Base-by-base conservation (phyloP, 2,888 invertebrate genomes). In the Drosophila monieri region DNA sequence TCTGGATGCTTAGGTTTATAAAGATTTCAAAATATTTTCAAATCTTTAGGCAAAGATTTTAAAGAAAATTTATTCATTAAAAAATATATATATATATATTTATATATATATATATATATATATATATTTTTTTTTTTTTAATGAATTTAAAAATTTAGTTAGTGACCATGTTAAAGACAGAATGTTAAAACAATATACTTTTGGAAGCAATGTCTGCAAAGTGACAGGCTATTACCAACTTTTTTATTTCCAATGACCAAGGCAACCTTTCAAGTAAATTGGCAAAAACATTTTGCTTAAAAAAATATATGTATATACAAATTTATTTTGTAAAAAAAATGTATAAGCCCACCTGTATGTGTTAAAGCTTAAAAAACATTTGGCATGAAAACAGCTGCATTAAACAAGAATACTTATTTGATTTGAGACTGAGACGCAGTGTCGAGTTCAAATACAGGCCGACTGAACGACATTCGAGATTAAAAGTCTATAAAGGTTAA, bases 401-500 rank as follows among this genome's bases (percentile, higher is more conserved):
- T 6, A 10, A 23, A 37, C 23, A 51, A 21, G 9, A 51, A 23
- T 21, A 10, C n/a, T 43, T 18, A 30, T 54, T n/a, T 5, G 21
- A 9, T 18, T 41, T 37, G 35, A n/a, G 35, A 14, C n/a, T 32
- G 32, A 12, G 32, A 32, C 5, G 32, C n/a, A 32, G 12, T n/a
- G n/a, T 35, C 1, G n/a, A 35, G 6, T n/a, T n/a, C 35, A 18
- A 43, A 43, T 6, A 12, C 43, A 43, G 21, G 10, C 43, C n/a
- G n/a, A 27, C 57, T 15, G 21, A 37, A 5, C 14, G 43, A 47
- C 55, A 14, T n/a, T 14, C 14, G 23, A 53, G 27, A 49, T 52
- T 62, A 64, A 14, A 8, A 57, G 43, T 23, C 49, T 46, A 21
- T 12, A 78, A 65, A 80, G 80, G 84, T 81, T 69, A 88, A 65